These are phyloP conservation scores for Lepidurus apus DNA, from an alignment of 1,140 invertebrate species.

Conservation along the genomic window DNA sequence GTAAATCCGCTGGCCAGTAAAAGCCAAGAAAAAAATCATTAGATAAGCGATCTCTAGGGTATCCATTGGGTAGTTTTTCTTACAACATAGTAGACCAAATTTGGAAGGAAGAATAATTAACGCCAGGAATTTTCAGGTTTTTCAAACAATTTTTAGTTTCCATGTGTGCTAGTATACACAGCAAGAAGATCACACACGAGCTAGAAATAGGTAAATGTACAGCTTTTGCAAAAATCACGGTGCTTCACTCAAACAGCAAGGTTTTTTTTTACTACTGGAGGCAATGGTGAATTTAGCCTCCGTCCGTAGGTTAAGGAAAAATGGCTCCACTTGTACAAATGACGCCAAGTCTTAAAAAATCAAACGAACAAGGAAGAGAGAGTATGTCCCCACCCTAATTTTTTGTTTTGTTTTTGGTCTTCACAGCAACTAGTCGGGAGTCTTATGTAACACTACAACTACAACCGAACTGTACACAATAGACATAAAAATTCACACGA, in stretches of 20 bases:
- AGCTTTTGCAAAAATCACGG: background rate
- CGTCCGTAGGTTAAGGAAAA: too few relatives aligned
- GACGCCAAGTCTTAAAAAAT: background rate
- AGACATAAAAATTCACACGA: background rate
- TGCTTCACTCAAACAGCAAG: slow-evolving; percentile 1
- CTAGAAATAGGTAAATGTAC: slow-evolving; percentile 12
- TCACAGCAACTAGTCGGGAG: background rate
- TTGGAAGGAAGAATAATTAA: background rate
- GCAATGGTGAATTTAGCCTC: background rate
- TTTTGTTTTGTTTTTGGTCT: background rate
- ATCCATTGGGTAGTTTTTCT: too few relatives aligned
- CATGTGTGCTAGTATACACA: slow-evolving; percentile 15
- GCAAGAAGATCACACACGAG: slow-evolving; percentile 15
- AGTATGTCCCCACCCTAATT: background rate
- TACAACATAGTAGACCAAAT: too few relatives aligned
- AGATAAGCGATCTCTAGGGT: too few relatives aligned
- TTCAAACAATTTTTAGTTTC: slow-evolving; percentile 6
- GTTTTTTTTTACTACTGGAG: background rate
- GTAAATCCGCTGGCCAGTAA: too few relatives aligned
- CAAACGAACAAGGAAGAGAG: background rate
- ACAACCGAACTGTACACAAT: background rate
- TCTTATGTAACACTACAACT: background rate
- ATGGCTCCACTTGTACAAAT: too few relatives aligned
- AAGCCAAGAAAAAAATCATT: too few relatives aligned
- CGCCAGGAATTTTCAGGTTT: background rate